Evolutionary conservation across 2,113 vertebrate species (phyloP).

Genomic region (Cottus gobio): DNA sequence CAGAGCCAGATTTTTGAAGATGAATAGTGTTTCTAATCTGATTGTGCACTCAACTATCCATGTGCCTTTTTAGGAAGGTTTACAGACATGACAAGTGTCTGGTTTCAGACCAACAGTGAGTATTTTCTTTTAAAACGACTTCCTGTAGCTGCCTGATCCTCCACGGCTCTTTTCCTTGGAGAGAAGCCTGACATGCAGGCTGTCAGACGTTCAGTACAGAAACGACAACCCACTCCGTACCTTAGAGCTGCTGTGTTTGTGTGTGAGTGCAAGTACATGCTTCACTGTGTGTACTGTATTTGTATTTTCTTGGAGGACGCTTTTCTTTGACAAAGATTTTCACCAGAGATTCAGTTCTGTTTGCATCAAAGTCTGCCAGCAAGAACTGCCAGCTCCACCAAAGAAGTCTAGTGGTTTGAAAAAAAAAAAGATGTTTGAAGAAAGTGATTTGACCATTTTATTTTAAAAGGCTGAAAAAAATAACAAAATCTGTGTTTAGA

Average conservation of each 20-base stretch:
- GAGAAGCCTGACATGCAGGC: slow-evolving; percentile 50
- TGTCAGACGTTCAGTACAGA: slow-evolving; percentile 50
- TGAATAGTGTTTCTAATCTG: neutral
- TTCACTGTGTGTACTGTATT: slow-evolving; percentile 13
- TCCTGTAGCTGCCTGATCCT: slow-evolving; percentile 29
- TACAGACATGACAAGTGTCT: slow-evolving; percentile 26
- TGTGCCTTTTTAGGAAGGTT: slow-evolving; percentile 11
- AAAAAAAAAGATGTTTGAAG: neutral
- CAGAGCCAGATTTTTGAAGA: neutral
- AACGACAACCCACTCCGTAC: slow-evolving; percentile 38
- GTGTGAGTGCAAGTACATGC: neutral
- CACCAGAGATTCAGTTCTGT: slow-evolving; percentile 21
- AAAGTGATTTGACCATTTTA: slow-evolving; percentile 10
- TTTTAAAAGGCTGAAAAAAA: neutral
- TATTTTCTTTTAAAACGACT: slow-evolving; percentile 31
- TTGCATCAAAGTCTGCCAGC: slow-evolving; percentile 4
- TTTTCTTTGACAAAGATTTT: slow-evolving; percentile 25
- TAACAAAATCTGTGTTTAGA: neutral
- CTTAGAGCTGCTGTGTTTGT: slow-evolving; percentile 18
- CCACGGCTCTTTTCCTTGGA: slow-evolving; percentile 27
- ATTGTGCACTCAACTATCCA: slow-evolving; percentile 6
- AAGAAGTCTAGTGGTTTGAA: neutral
- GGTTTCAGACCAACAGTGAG: slow-evolving; percentile 23
- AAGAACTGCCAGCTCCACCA: neutral
- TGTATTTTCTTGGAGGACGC: neutral